These are phyloP conservation scores for Phthorimaea operculella DNA, from an alignment of 1,140 invertebrate genomes.

Conservation along the genomic window DNA sequence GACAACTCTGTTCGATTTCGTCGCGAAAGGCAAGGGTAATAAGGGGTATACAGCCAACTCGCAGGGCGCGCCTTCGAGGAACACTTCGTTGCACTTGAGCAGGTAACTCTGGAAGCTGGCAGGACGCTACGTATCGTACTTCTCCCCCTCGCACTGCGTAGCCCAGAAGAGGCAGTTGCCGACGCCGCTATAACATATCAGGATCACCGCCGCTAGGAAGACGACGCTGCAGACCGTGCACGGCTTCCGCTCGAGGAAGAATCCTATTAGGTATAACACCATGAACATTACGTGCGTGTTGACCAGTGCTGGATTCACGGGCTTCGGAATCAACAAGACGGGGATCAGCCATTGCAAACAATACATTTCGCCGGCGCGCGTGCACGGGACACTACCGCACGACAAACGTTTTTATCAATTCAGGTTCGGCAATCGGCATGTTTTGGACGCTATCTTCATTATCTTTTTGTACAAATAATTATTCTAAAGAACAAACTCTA, in stretches of 20 bases:
- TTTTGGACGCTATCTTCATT: constrained; percentile 39
- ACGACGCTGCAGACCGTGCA: constrained; percentile 96
- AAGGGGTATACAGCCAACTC: not conserved
- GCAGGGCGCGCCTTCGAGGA: constrained; percentile 17
- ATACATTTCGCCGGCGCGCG: constrained; percentile 79
- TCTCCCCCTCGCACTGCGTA: constrained; percentile 79
- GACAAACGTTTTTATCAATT: constrained; percentile 19
- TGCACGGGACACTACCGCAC: constrained; percentile 14
- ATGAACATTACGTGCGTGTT: constrained; percentile 98
- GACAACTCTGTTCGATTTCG: not conserved
- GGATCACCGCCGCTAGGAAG: constrained; percentile 90
- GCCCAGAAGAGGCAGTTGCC: constrained; percentile 95
- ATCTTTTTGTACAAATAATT: constrained; percentile 18
- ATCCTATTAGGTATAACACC: constrained; percentile 91
- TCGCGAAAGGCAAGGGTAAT: not conserved
- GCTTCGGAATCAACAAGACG: constrained; percentile 96
- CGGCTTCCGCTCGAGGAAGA: constrained; percentile 95
- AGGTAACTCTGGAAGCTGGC: constrained; percentile 28
- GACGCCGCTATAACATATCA: constrained; percentile 95
- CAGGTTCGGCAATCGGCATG: constrained; percentile 43
- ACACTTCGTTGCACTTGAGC: constrained; percentile 46
- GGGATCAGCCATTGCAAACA: constrained; percentile 98
- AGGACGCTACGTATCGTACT: constrained; percentile 73
- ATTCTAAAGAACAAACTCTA: constrained; percentile 9
- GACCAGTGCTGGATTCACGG: constrained; percentile 91